Evolutionary conservation across 2,113 vertebrate species (phyloP), one percentile per base, ranked within the genome.

Genomic region (Nematolebias whitei): DNA sequence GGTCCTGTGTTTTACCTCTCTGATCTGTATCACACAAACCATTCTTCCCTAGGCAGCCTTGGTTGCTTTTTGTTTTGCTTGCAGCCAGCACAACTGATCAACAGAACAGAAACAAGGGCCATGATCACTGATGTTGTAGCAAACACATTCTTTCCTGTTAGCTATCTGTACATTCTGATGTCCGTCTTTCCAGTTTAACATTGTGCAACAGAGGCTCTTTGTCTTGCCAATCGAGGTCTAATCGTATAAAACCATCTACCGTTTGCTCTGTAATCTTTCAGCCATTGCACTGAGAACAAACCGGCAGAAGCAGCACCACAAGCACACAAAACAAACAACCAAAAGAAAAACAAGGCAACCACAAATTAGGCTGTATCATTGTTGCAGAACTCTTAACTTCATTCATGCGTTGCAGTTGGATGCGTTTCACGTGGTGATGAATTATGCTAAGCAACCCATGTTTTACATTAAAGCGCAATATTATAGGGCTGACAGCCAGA

Each of bases 201-300:
- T 4, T 5, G 49, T 49, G 71, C 65, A 63, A 76, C 79, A 84
- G 55, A 68, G 71, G 20, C 67, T 65, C 68, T 87, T 87, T 87
- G 83, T 86, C 76, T 70, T 64, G 35, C 61, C 76, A 78, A 86
- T 90, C 88, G 89, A 84, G 77, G 61, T 49, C 76, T 73, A 81
- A 85, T 79, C 70, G 53, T 63, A 84, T 74, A 82, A 84, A 82
- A 76, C 60, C 61, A 61, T 52, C 68, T 79, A 71, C 73, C 83
- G 75, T 88, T 63, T 51, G 32, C 10, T 8, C 32, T 35, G 32
- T 72, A 84, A 87, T 84, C 84, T 63, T 69, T 63, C 45, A 53
- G 78, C 76, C 57, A 43, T 43, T 68, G 69, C 70, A 69, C 63
- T 65, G 65, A 79, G 60, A 70, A 60, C 66, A 68, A 56, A 61